Base-by-base conservation (phyloP, 2,113 vertebrate genomes). In the Ammospiza nelsoni region DNA sequence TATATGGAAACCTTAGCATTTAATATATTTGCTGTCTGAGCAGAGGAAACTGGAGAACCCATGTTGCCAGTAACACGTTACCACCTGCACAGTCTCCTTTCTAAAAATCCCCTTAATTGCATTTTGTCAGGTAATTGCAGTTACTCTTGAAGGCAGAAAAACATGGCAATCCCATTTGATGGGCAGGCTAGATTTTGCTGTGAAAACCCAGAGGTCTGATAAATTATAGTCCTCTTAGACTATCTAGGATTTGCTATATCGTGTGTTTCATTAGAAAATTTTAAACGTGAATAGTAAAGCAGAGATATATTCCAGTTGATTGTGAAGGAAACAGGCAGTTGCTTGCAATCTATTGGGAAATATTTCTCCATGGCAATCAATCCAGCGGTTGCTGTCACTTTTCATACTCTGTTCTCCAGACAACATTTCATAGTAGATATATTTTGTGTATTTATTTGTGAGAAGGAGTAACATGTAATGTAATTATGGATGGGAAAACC, bases 1-100 rank as follows among this genome's bases (percentile, higher is more conserved):
- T 24, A 7, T 35, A 39, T 37, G 41, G 23, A 76, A 74, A n/a
- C 37, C 44, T 4, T 28, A 59, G 7, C 0, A 0, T 78, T 72
- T 43, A 33, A 33, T 35, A 14, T 39, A 61, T 59, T 52, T 82
- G 15, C 29, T 3, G 0, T 72, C 71, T 83, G 54, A 65, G 44
- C 7, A 79, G 31, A 37, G 84, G 33, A 37, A 76, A 81, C 19
- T 62, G 46, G 31, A 73, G 31, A 84, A 57, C 22, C 17, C 19
- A 9, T 69, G 33, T 33, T 86, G n/a, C n/a, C 65, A 62, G 37
- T 44, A 65, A 28, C 16, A 4, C 37, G 1, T 62, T 74, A 24
- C 12, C 39, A 73, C 29, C 68, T 80, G 12, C 0, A 1, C 28
- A 52, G 37, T 48, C 15, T 67, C 24, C 61, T 72, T 19, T 52